phyloP scores from a whole-genome alignment of 2,888 invertebrate genomes.

The Ceramica pisi region DNA sequence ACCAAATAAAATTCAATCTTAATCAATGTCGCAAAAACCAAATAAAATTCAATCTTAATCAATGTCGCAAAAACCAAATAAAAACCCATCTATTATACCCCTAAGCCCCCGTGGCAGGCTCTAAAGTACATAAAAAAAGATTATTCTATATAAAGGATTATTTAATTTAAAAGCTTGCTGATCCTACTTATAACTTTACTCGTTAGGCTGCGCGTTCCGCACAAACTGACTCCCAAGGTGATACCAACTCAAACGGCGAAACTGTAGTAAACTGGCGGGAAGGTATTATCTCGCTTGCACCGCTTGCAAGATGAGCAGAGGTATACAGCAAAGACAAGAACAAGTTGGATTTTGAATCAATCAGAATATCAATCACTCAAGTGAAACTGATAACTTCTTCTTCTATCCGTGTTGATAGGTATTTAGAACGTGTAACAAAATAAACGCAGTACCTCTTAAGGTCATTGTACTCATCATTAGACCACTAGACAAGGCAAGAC shows the following conservation, averaged over 20 bases:
- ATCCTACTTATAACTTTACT: constrained; percentile 71
- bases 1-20: constrained; percentile 42
- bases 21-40: constrained; percentile 44
- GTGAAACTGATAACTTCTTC: too few relatives aligned
- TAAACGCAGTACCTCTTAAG: too few relatives aligned
- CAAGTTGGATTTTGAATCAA: neutral
- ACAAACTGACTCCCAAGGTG: constrained; percentile 66
- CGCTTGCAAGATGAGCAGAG: constrained; percentile 31
- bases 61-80: constrained; percentile 45
- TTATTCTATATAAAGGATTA: constrained; percentile 62
- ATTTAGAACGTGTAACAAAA: too few relatives aligned
- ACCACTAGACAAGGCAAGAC: too few relatives aligned
- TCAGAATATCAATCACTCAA: constrained; percentile 7
- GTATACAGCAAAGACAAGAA: neutral
- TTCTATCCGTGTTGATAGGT: too few relatives aligned
- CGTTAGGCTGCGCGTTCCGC: constrained; percentile 63
- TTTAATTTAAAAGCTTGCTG: constrained; percentile 64
- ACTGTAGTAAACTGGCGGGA: constrained; percentile 50
- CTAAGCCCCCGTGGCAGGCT: constrained; percentile 25
- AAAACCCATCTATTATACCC: constrained; percentile 26
- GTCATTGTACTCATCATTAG: too few relatives aligned
- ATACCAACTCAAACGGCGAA: constrained; percentile 54
- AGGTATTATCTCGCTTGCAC: constrained; percentile 46
- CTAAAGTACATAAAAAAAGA: constrained; percentile 58
- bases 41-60: constrained; percentile 47